phyloP scores from a whole-genome alignment of 2,797 vertebrate genomes.

The Mastacembelus armatus region DNA sequence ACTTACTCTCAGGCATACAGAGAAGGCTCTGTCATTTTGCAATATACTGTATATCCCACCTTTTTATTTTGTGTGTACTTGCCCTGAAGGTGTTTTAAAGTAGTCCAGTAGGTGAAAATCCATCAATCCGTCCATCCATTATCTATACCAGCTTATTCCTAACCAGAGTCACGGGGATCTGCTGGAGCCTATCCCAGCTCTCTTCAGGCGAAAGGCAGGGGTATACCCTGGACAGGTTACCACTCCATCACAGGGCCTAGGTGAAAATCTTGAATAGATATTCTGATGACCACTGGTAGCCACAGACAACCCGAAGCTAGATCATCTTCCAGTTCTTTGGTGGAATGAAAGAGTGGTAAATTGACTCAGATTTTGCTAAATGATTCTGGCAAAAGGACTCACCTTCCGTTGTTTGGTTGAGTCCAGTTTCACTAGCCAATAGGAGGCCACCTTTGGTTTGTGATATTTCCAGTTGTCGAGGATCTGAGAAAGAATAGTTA shows the following conservation, averaged over 20 bases:
- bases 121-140: too few species aligned
- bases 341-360: neutral
- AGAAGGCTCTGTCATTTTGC: too few species aligned
- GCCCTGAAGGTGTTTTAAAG: neutral
- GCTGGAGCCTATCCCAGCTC: too few species aligned
- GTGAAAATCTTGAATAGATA: neutral
- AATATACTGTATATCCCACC: too few species aligned
- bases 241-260: too few species aligned
- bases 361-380: neutral
- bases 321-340: neutral
- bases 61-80: neutral
- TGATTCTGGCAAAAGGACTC: conserved; percentile 55
- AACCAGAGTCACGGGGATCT: too few species aligned
- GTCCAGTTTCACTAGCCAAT: conserved; percentile 97
- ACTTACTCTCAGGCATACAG: too few species aligned
- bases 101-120: too few species aligned
- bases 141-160: too few species aligned
- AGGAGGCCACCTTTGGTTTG: conserved; percentile 97
- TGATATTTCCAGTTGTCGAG: conserved; percentile 98
- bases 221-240: too few species aligned
- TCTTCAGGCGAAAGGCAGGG: too few species aligned
- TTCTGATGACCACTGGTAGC: neutral
- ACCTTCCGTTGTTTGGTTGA: conserved; percentile 96
- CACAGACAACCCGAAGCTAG: neutral
- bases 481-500: conserved; percentile 84